Percentiles rank a stretch among this genome's conserved stretches.
These are phyloP conservation scores for Propithecus deckenii DNA, from an alignment of 2,797 vertebrate species.

Conservation along the genomic window DNA sequence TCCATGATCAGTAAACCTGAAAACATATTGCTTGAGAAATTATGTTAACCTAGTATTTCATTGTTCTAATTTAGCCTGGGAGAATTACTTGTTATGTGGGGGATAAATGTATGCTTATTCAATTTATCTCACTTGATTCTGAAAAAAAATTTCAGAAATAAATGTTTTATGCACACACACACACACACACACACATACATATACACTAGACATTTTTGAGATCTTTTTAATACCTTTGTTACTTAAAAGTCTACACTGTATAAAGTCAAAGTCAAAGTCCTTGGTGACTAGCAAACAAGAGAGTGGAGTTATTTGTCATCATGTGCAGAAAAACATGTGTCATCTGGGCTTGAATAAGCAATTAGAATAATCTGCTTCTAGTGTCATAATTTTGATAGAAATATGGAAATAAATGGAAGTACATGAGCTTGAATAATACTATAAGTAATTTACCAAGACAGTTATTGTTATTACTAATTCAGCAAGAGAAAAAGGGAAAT, in stretches of 20 bases:
- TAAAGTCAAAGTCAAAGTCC: background rate
- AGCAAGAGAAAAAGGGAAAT: slow-evolving; percentile 63
- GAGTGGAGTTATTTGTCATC: slow-evolving; percentile 65
- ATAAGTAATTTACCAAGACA: slow-evolving; percentile 70
- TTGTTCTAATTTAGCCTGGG: background rate
- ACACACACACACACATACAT: too few species aligned
- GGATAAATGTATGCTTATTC: background rate
- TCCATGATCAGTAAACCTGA: background rate
- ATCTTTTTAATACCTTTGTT: background rate
- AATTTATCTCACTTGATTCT: background rate
- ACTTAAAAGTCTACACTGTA: background rate
- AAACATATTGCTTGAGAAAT: slow-evolving; percentile 1
- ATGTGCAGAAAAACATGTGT: slow-evolving; percentile 57
- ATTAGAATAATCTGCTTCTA: slow-evolving; percentile 76
- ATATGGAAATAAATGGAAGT: slow-evolving; percentile 75
- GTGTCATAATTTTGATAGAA: slow-evolving; percentile 79
- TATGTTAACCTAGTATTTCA: background rate
- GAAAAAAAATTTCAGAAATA: slow-evolving; percentile 5
- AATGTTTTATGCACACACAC: background rate
- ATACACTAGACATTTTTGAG: background rate
- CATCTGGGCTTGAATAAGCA: slow-evolving; percentile 69
- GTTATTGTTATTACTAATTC: slow-evolving; percentile 77
- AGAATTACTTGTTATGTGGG: background rate
- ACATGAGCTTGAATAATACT: slow-evolving; percentile 76
- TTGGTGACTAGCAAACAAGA: slow-evolving; percentile 62